Base-by-base conservation (phyloP, 2,797 vertebrate genomes). In the Poecilia gillii region DNA sequence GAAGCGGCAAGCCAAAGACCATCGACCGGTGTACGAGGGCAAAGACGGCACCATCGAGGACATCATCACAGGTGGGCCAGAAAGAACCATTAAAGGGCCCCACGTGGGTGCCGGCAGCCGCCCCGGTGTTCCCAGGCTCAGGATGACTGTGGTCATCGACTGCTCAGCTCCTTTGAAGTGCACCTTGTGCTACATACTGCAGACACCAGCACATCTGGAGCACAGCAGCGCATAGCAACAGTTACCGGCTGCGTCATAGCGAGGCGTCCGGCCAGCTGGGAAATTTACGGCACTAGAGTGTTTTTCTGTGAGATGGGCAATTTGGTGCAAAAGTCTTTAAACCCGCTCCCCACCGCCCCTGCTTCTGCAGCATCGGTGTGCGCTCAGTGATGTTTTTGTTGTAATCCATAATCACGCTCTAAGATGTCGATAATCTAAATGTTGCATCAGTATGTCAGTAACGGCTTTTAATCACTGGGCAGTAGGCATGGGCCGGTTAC, bases 41-140 rank as follows among this genome's bases (percentile, higher is more conserved):
- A 99, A 99, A 90, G 98, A 99, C 0, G 98, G 98, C 85, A 97
- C 98, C 88, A 99, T 99, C 31, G 98, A 99, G 90, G 98, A 99
- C 94, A 99, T 99, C 90, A 99, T 99, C 93, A 99, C 98, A 86
- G 98, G 98, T 98, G 95, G 95, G 96, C 83, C 88, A 83, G 87
- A 83, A 84, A 84, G 81, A 81, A 74, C 83, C 71, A 39, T 76
- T 4, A 81, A 79, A 76, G 57, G 76, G 72, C 83, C 66, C 75
- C 76, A 14, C 0, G 83, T 74, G 85, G 92, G 84, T 1, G 36
- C 74, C 81, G 45, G 87, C 72, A 84, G 80, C 79, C 73, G 80
- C 80, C 64, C 78, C 3, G 16, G 84, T 41, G 59, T 71, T 51
- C 89, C 79, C 84, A 83, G 85, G 86, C 78, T 92, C 25, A 93